These are phyloP conservation scores for Endotricha flammealis DNA, from an alignment of 2,888 invertebrate species.

Conservation along the genomic window DNA sequence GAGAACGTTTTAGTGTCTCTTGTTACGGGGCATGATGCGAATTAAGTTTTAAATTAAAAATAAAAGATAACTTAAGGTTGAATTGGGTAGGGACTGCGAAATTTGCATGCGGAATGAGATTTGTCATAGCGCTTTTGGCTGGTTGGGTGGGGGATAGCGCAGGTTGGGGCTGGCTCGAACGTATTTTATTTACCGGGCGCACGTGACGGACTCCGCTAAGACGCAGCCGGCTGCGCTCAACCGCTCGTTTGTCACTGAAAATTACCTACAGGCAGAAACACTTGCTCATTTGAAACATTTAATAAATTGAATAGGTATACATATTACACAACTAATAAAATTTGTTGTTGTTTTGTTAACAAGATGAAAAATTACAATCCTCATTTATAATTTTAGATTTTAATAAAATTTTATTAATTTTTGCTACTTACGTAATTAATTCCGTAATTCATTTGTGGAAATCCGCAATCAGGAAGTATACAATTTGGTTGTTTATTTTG, in stretches of 20 bases:
- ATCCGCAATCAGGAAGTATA: slow-evolving; percentile 21
- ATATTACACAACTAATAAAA: too few species aligned
- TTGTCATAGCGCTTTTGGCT: slow-evolving; percentile 49
- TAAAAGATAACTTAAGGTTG: slow-evolving; percentile 21
- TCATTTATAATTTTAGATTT: too few species aligned
- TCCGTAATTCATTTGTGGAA: too few species aligned
- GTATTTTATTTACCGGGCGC: slow-evolving; percentile 61
- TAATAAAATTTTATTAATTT: too few species aligned
- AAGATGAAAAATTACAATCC: too few species aligned
- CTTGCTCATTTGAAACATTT: slow-evolving; percentile 44
- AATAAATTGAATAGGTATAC: slow-evolving; percentile 23
- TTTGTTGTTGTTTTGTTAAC: too few species aligned
- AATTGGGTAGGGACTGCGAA: slow-evolving; percentile 38
- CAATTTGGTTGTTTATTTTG: slow-evolving; percentile 44
- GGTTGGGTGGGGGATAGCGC: slow-evolving; percentile 32
- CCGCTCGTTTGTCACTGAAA: slow-evolving; percentile 63
- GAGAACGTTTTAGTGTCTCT: slow-evolving; percentile 29
- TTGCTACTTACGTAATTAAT: too few species aligned
- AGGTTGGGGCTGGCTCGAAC: slow-evolving; percentile 40
- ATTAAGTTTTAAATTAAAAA: slow-evolving; percentile 12
- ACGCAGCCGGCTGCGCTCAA: slow-evolving; percentile 51
- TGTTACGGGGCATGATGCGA: slow-evolving; percentile 10
- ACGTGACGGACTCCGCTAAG: slow-evolving; percentile 49
- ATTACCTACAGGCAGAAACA: slow-evolving; percentile 39
- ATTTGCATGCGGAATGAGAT: slow-evolving; percentile 62